Conservation (phyloP, 2,888 invertebrate species). For the Scotopteryx bipunctaria region DNA sequence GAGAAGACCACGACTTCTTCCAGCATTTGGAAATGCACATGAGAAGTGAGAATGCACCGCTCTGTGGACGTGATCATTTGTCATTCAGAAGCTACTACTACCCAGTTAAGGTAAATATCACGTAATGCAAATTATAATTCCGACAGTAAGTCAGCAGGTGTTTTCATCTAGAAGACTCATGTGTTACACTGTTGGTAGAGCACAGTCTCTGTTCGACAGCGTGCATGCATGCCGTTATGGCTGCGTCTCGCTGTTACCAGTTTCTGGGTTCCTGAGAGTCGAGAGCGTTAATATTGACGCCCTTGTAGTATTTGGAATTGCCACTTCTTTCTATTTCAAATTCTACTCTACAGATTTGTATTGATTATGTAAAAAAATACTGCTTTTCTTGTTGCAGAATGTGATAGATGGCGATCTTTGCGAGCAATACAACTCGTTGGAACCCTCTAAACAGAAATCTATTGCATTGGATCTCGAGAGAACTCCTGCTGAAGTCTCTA, state of each 20-base stretch:
- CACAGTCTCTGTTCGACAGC: conserved; percentile 46
- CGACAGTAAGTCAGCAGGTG: conserved; percentile 78
- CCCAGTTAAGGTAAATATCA: conserved; percentile 91
- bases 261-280: conserved; percentile 74
- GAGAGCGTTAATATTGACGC: conserved; percentile 49
- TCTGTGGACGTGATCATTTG: conserved; percentile 98
- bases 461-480: conserved; percentile 97
- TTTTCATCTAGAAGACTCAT: conserved; percentile 42
- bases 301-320: conserved; percentile 73
- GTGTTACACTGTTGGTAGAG: conserved; percentile 80
- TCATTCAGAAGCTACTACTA: conserved; percentile 98
- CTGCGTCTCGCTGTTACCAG: conserved; percentile 49
- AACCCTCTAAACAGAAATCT: conserved; percentile 95
- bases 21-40: conserved; percentile 99
- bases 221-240: conserved; percentile 62
- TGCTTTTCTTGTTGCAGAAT: conserved; percentile 86
- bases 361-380: no score
- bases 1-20: conserved; percentile 99
- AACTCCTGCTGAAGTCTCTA: conserved; percentile 98
- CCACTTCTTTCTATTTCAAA: conserved; percentile 45
- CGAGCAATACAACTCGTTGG: conserved; percentile 98
- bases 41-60: conserved; percentile 97
- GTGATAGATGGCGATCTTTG: conserved; percentile 99
- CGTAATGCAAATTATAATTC: conserved; percentile 14
- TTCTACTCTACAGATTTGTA: neutral